A percentile compares a stretch with the other conserved stretches of the same genome.
These are phyloP conservation scores for Drosophila borealis DNA, from an alignment of 2,888 invertebrate species.

Conservation along the genomic window DNA sequence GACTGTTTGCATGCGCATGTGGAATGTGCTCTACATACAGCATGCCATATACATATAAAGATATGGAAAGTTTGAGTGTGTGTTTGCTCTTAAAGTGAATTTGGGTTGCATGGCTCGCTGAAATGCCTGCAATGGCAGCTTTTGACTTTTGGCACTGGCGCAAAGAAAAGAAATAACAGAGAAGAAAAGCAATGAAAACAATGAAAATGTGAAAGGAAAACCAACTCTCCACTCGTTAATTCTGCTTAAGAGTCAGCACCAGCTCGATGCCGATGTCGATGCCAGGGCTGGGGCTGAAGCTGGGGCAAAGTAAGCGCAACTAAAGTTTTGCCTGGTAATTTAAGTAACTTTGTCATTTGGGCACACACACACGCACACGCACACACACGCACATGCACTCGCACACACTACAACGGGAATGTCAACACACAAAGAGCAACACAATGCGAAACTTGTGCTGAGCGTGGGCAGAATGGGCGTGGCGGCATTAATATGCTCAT, in stretches of 20 bases:
- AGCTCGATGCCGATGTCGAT: conserved; percentile 12
- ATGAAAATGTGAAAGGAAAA: conserved; percentile 40
- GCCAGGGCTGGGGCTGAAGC: conserved; percentile 2
- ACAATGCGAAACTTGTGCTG: conserved; percentile 47
- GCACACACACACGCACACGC: conserved; percentile 35
- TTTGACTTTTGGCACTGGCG: conserved; percentile 48
- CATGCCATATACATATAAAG: conserved; percentile 3
- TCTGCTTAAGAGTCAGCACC: conserved; percentile 48
- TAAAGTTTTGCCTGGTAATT: conserved; percentile 74
- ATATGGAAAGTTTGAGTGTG: conserved; percentile 52
- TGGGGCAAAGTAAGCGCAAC: conserved; percentile 49
- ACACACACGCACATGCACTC: conserved; percentile 19
- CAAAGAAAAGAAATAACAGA: conserved; percentile 18
- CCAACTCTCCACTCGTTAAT: conserved; percentile 60
- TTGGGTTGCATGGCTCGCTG: conserved; percentile 51
- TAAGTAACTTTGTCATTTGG: conserved; percentile 76
- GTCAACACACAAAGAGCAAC: conserved; percentile 62
- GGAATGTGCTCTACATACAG: neutral
- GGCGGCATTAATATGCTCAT: conserved; percentile 73
- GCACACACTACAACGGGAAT: conserved; percentile 30
- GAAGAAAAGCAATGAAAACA: conserved; percentile 26
- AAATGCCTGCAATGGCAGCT: conserved; percentile 57
- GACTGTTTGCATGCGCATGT: conserved; percentile 13
- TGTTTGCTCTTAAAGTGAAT: conserved; percentile 49
- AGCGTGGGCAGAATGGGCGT: conserved; percentile 20